A percentile compares a stretch with the other conserved stretches of the same genome.
Conservation (phyloP, 2,113 vertebrate genomes). For the Oplegnathus fasciatus region DNA sequence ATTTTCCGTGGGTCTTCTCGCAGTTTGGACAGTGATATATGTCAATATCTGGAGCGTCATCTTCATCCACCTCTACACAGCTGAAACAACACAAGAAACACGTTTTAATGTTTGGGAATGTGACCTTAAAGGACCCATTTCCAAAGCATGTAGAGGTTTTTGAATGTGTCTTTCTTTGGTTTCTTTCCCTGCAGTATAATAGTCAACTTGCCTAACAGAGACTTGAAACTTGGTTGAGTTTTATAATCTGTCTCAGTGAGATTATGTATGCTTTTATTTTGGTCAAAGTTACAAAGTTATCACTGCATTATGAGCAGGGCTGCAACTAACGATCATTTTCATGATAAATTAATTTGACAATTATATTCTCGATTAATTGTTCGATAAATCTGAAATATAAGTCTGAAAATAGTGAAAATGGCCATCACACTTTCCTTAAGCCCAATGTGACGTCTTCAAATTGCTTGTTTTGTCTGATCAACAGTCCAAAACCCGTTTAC, state of each 20-base stretch:
- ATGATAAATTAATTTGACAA: background rate
- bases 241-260: background rate
- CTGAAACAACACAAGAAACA: conserved; percentile 78
- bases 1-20: conserved; percentile 96
- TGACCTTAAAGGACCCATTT: background rate
- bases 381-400: background rate
- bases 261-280: background rate
- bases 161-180: background rate
- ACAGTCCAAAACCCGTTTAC: background rate
- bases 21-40: conserved; percentile 99
- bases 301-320: background rate
- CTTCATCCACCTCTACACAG: conserved; percentile 97
- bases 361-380: background rate
- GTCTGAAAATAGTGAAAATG: background rate
- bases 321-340: background rate
- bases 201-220: background rate
- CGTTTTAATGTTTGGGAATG: background rate
- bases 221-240: background rate
- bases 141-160: background rate
- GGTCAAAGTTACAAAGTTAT: background rate
- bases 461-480: background rate
- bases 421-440: background rate
- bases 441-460: background rate
- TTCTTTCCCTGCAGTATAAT: background rate
- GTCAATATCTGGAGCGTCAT: conserved; percentile 97